Evolutionary conservation across 2,888 invertebrate genomes (phyloP), one percentile per base, ranked within the genome.

Genomic region (Sthenelais limicola): DNA sequence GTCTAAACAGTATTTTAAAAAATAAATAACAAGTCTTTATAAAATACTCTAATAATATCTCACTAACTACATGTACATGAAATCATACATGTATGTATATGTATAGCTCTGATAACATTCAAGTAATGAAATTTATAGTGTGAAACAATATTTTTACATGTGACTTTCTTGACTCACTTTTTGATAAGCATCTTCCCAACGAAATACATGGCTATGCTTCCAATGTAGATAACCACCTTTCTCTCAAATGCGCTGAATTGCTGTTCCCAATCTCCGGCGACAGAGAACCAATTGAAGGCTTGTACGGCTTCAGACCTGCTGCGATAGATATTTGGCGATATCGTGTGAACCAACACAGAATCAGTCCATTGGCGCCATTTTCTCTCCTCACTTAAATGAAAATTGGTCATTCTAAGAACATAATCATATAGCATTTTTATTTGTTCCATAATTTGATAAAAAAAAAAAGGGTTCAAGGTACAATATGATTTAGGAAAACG

Each of bases 281-380:
- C 90, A 3, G 96, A 94, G 88, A 98, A 98, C 94, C 97, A 96
- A 18, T 58, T 52, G 88, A 99, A 98, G 0, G 98, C 94, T 85
- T 96, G 93, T 28, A 96, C 87, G 0, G 98, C 92, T 89, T 99
- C 98, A 0, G 89, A 88, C 0, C 91, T 88, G 0, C 94, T 94
- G 73, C 97, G 91, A 85, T 99, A 99, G 35, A 98, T 96, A 88
- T 99, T 99, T 0, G 99, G 99, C 0, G 98, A 98, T 43, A 99
- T 90, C 0, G 93, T 92, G 86, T 98, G 98, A 0, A 99, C 97
- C 0, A 98, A 90, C 49, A 93, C 92, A 66, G 92, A 91, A 86
- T 99, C 99, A 0, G 94, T 94, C 99, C 99, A 99, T 83, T 93
- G 91, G 62, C 99, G 91, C 98, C 98, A 99, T 83, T 95, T 93